phyloP scores from a whole-genome alignment of 2,113 vertebrate species.

The Periophthalmus modestus region DNA sequence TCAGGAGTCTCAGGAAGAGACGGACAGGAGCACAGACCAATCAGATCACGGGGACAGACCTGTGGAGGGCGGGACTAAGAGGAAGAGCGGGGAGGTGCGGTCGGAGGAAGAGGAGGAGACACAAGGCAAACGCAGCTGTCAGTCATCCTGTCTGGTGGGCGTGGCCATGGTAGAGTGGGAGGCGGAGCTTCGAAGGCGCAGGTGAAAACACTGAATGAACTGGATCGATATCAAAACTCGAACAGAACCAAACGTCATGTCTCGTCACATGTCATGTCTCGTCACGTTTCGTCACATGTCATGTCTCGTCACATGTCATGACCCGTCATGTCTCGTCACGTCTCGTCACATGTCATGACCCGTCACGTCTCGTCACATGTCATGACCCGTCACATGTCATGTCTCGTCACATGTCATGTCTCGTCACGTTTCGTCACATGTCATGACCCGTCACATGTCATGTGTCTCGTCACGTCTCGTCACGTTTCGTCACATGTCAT shows the following conservation, averaged over 20 bases:
- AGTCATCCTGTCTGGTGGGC: not conserved
- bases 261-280: accelerated
- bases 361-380: too few relatives aligned
- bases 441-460: too few relatives aligned
- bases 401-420: too few relatives aligned
- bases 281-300: accelerated
- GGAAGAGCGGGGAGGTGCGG: slow-evolving; percentile 42
- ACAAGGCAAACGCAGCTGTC: slow-evolving; percentile 17
- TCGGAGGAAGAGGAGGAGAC: not conserved
- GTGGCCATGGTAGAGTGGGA: slow-evolving; percentile 70
- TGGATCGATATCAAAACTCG: too few relatives aligned
- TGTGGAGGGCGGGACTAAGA: slow-evolving; percentile 40
- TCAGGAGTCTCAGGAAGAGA: not conserved
- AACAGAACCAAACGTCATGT: too few relatives aligned
- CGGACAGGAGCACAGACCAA: not conserved
- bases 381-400: too few relatives aligned
- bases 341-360: too few relatives aligned
- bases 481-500: too few relatives aligned
- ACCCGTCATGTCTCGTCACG: too few relatives aligned
- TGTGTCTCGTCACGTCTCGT: too few relatives aligned
- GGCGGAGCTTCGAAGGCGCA: slow-evolving; percentile 72
- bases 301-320: accelerated
- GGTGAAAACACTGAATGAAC: too few relatives aligned
- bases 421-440: too few relatives aligned
- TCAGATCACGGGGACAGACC: not conserved